Percentiles rank a stretch among this genome's conserved stretches.
These are phyloP conservation scores for Cyanoliseus patagonus DNA, from an alignment of 2,113 vertebrate species.

Conservation along the genomic window DNA sequence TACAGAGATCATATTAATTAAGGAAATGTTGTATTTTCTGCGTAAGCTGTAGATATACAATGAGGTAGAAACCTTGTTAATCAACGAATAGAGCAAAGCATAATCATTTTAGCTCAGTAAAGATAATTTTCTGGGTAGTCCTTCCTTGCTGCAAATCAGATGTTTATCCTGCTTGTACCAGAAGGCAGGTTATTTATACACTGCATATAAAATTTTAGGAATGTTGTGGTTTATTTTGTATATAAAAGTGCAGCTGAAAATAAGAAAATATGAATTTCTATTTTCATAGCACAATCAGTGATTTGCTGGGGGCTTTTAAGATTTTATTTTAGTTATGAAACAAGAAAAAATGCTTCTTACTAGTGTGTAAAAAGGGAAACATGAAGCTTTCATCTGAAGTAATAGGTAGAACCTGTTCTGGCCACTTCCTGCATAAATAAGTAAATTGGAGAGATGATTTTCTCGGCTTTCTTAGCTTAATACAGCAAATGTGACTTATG, in stretches of 20 bases:
- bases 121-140: not conserved
- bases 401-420: not conserved
- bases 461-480: not conserved
- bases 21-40: conserved; percentile 17
- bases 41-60: not conserved
- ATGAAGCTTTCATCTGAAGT: not conserved
- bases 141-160: not conserved
- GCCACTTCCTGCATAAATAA: not conserved
- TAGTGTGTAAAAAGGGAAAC: not conserved
- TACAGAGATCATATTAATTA: conserved; percentile 17
- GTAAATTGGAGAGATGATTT: not conserved
- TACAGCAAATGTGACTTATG: not conserved
- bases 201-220: not conserved
- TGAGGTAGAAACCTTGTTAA: not conserved
- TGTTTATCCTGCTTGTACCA: not conserved
- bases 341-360: not conserved
- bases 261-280: not conserved
- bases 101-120: not conserved
- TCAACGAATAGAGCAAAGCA: not conserved
- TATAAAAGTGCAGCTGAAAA: not conserved
- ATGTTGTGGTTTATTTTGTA: not conserved
- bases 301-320: not conserved
- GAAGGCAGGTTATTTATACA: not conserved
- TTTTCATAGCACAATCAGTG: not conserved
- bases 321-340: not conserved